Evolutionary conservation across 2,888 invertebrate genomes (phyloP), one percentile per base, ranked within the genome.

Genomic region (Sinodicranocentrus sp.): DNA sequence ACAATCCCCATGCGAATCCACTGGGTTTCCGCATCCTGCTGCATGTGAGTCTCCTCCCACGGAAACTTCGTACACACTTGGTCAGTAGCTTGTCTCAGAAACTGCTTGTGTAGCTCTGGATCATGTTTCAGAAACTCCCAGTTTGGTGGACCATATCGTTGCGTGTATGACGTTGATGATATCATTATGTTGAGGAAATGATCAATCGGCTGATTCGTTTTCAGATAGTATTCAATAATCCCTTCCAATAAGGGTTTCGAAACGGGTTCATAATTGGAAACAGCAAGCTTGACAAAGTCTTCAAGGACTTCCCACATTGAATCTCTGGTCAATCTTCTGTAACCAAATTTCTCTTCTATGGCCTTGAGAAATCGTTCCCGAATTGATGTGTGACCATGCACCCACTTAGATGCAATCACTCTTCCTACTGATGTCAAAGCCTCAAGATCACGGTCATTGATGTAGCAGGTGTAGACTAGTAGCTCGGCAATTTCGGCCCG

Each of bases 391-490:
- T 65, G 65, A 0, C 67, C 73, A 39, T 84, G 78, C 23, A 61
- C 19, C 43, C 61, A 79, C 63, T 71, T 72, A 0, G 39, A 52
- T n/a, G 65, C 17, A 21, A 80, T 52, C 19, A 73, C 15, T 54
- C 54, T 71, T 15, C 52, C 21, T 25, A 83, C 33, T 2, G 73
- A 17, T 17, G 68, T 44, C 15, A 84, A 61, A 15, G 61, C 26
- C 5, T 80, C 75, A 2, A 78, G n/a, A 43, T 84, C 75, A 6
- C 70, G 59, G 17, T 79, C 84, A 63, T 84, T 84, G 17, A 84
- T 79, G 19, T 70, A 79, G 33, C 84, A 84, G 10, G 84, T 75
- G 68, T 79, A 63, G 21, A 84, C 80, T 61, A 85, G 57, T 1
- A 83, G 67, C 19, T 72, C 71, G 1, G 84, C 76, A n/a, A 85